A percentile compares a stretch with the other conserved stretches of the same genome.
Evolutionary conservation across 2,797 vertebrate species (phyloP).

Genomic region (Danio albolineatus): DNA sequence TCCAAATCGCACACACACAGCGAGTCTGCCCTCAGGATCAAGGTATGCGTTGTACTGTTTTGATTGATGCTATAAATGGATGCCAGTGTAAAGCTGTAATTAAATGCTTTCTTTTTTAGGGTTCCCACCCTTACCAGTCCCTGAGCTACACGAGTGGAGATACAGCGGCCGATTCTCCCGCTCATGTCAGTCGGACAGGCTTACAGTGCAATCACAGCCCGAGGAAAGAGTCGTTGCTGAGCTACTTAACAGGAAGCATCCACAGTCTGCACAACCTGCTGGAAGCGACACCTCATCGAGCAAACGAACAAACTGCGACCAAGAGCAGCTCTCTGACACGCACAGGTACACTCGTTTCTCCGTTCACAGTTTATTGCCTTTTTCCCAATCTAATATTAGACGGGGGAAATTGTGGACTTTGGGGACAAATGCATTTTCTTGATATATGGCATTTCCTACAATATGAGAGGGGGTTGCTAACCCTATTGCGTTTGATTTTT

Average conservation of each 20-base stretch:
- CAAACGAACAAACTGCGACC: slow-evolving; percentile 79
- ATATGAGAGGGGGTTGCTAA: not conserved
- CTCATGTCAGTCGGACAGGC: slow-evolving; percentile 86
- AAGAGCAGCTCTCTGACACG: slow-evolving; percentile 93
- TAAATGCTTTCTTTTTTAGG: slow-evolving; percentile 73
- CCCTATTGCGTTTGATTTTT: not conserved
- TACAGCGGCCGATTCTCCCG: slow-evolving; percentile 95
- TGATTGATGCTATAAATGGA: slow-evolving; percentile 37
- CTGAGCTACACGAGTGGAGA: slow-evolving; percentile 98
- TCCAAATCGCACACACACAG: slow-evolving; percentile 95
- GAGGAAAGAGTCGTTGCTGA: slow-evolving; percentile 94
- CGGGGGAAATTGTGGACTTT: not conserved
- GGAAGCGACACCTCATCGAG: slow-evolving; percentile 91
- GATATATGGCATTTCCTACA: not conserved
- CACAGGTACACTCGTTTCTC: slow-evolving; percentile 80
- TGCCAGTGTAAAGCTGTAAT: not conserved
- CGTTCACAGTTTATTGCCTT: slow-evolving; percentile 9
- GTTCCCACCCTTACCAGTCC: slow-evolving; percentile 96
- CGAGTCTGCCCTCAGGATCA: slow-evolving; percentile 94
- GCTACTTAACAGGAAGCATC: slow-evolving; percentile 97
- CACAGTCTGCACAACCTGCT: slow-evolving; percentile 95
- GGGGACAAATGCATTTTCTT: not conserved
- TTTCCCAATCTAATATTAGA: slow-evolving; percentile 22
- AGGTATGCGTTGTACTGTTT: slow-evolving; percentile 84
- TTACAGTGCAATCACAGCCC: slow-evolving; percentile 90